Conservation (phyloP, 2,888 invertebrate species). For the Napeogenes inachia region DNA sequence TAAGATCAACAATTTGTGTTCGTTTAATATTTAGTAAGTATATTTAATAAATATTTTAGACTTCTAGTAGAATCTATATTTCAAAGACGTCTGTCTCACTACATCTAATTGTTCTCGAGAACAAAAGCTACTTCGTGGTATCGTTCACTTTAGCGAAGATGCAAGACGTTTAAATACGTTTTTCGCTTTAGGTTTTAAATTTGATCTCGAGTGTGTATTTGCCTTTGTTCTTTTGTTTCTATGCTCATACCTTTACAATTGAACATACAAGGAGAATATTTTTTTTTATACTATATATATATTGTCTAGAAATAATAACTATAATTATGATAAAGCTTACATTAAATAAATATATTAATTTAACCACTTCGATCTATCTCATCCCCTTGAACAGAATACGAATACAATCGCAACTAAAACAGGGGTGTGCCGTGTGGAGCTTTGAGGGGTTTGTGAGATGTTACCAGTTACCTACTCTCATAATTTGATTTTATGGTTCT, state of each 20-base stretch:
- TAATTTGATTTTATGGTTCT: no score
- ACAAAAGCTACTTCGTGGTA: not conserved
- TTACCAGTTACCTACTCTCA: no score
- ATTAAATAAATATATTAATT: not conserved
- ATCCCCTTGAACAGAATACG: not conserved
- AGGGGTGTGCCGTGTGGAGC: not conserved
- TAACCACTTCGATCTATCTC: not conserved
- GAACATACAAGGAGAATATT: no score
- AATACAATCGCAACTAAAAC: not conserved
- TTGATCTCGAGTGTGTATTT: not conserved
- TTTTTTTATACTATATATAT: no score
- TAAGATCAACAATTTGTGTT: no score
- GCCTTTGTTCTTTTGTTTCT: not conserved
- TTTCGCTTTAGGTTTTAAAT: not conserved
- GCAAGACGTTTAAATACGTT: not conserved
- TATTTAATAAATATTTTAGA: no score
- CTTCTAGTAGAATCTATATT: no score
- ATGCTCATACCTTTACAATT: not conserved
- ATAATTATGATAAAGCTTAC: no score
- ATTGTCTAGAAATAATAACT: no score
- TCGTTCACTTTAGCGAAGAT: slow-evolving; percentile 1
- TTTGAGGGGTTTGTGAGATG: no score
- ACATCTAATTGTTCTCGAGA: not conserved
- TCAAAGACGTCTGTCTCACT: no score
- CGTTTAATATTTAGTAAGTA: no score